Percentiles rank a stretch among this genome's conserved stretches.
phyloP scores from a whole-genome alignment of 2,888 invertebrate species.

The Drosophila parthenogenetica region DNA sequence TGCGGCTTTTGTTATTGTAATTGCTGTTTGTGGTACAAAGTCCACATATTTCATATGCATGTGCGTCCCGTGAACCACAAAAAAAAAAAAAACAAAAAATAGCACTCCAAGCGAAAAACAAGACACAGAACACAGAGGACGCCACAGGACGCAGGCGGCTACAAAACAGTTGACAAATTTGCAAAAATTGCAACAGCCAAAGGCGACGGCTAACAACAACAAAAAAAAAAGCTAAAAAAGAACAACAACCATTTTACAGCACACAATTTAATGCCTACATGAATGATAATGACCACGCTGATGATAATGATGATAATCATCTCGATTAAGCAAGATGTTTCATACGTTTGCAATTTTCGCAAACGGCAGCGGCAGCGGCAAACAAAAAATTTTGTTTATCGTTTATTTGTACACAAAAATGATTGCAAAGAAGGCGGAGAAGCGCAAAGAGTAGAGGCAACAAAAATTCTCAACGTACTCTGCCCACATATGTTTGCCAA shows the following conservation, averaged over 20 bases:
- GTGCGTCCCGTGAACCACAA: slow-evolving; percentile 30
- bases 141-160: slow-evolving; percentile 7
- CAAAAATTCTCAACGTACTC: neutral
- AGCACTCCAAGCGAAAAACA: neutral
- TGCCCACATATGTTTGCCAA: slow-evolving; percentile 60
- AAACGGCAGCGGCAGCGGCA: no score
- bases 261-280: slow-evolving; percentile 37
- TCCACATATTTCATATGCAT: slow-evolving; percentile 69
- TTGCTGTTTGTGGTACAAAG: slow-evolving; percentile 38
- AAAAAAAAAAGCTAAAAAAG: no score
- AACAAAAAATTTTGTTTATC: slow-evolving; percentile 58
- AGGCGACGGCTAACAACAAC: no score
- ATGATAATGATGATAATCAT: slow-evolving; percentile 40
- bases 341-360: slow-evolving; percentile 32
- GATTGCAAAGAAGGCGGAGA: neutral
- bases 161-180: slow-evolving; percentile 75
- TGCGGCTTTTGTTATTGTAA: slow-evolving; percentile 45
- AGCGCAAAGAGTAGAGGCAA: neutral
- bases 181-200: slow-evolving; percentile 70
- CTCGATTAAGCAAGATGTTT: slow-evolving; percentile 53
- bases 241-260: neutral
- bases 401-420: slow-evolving; percentile 52
- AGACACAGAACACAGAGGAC: neutral
- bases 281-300: slow-evolving; percentile 34
- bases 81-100: neutral